These are phyloP conservation scores for Matsumurasca onukii DNA, from an alignment of 1,140 invertebrate species.

Conservation along the genomic window DNA sequence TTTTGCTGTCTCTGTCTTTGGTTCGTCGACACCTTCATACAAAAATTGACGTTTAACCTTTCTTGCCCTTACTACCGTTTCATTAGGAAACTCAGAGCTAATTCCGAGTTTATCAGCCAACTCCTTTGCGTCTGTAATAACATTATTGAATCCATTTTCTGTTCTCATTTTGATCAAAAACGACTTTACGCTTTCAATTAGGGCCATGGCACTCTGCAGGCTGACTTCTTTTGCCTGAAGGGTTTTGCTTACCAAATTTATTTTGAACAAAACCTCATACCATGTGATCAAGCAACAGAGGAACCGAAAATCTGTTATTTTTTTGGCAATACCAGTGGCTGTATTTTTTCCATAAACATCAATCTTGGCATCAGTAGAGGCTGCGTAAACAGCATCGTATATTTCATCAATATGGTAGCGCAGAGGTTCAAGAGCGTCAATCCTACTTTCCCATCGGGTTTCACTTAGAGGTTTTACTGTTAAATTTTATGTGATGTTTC, in stretches of 20 bases:
- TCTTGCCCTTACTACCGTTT: too few relatives aligned
- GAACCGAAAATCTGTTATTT: constrained; percentile 17
- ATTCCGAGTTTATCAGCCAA: constrained; percentile 28
- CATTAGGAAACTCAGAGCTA: constrained; percentile 19
- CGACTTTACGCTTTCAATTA: constrained; percentile 1
- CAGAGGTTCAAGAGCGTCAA: not conserved
- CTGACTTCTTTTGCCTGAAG: constrained; percentile 13
- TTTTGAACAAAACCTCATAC: constrained; percentile 30
- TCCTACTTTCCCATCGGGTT: not conserved
- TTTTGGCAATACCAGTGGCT: constrained; percentile 14
- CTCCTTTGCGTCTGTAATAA: constrained; percentile 27
- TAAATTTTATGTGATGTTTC: not conserved
- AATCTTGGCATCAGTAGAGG: not conserved
- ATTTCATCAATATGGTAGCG: constrained; percentile 10
- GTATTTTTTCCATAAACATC: constrained; percentile 1
- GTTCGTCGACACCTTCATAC: not conserved
- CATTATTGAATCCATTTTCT: constrained; percentile 25
- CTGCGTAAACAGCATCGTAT: constrained; percentile 8
- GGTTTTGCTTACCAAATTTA: constrained; percentile 30
- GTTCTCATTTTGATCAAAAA: constrained; percentile 25
- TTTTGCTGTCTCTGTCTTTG: not conserved
- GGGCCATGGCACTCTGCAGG: not conserved
- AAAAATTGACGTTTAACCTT: constrained; percentile 28
- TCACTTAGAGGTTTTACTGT: constrained; percentile 4
- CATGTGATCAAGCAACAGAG: constrained; percentile 29